phyloP scores from a whole-genome alignment of 2,113 vertebrate genomes.

The Oostethus manadensis region DNA sequence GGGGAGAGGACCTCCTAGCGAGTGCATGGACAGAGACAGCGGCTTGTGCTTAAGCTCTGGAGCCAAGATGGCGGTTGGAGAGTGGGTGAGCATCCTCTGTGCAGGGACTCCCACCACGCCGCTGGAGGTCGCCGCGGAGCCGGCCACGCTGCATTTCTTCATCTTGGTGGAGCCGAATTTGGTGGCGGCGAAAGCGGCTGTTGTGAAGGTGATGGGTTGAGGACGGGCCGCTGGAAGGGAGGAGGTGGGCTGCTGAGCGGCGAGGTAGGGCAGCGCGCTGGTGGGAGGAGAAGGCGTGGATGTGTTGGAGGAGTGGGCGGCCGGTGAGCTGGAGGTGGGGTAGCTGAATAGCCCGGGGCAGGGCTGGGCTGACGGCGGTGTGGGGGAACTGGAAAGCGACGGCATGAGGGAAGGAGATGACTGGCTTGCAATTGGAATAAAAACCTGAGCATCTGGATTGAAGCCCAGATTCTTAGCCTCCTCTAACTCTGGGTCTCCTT shows the following conservation, averaged over 20 bases:
- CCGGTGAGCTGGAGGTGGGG: constrained; percentile 62
- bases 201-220: constrained; percentile 95
- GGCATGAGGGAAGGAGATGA: constrained; percentile 69
- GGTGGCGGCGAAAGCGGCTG: constrained; percentile 93
- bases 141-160: constrained; percentile 82
- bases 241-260: constrained; percentile 74
- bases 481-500: constrained; percentile 74
- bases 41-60: constrained; percentile 86
- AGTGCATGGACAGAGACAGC: constrained; percentile 90
- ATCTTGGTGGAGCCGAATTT: constrained; percentile 99
- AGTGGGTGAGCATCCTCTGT: constrained; percentile 77
- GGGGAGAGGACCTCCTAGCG: constrained; percentile 70
- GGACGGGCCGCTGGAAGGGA: constrained; percentile 68
- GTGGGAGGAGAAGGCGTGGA: constrained; percentile 80
- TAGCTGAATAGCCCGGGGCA: constrained; percentile 68
- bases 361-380: constrained; percentile 54
- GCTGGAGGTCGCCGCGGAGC: constrained; percentile 33
- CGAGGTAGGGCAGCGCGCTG: constrained; percentile 64
- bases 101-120: constrained; percentile 37
- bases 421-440: constrained; percentile 87
- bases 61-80: constrained; percentile 77
- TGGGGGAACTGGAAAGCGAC: constrained; percentile 85
- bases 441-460: constrained; percentile 95
- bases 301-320: constrained; percentile 68
- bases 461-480: constrained; percentile 92